These are phyloP conservation scores for Galaxea fascicularis DNA, from an alignment of 92 coral and sea anemone species.

Conservation along the genomic window DNA sequence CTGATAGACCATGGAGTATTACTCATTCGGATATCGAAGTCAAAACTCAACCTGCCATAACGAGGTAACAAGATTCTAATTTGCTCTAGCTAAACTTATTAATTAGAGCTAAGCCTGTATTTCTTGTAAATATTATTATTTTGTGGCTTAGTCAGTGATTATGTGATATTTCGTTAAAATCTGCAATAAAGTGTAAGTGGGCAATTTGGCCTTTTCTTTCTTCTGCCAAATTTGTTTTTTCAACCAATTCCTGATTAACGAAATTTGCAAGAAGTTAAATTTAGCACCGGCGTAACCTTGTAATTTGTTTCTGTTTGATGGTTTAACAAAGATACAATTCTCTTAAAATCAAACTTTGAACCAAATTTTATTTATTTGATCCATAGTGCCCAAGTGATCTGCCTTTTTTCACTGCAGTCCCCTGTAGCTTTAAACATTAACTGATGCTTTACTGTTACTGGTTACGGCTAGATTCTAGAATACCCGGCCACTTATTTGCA, in stretches of 20 bases:
- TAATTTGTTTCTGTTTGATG: no score
- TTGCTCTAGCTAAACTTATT: not conserved
- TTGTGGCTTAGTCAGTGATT: not conserved
- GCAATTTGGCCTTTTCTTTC: not conserved
- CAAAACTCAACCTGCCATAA: slow-evolving; percentile 37
- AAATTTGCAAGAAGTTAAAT: no score
- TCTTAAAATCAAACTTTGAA: no score
- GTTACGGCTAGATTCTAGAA: no score
- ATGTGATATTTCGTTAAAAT: not conserved
- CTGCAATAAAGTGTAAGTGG: not conserved
- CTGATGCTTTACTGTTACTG: no score
- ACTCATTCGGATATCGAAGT: slow-evolving; percentile 87
- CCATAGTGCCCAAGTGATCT: no score
- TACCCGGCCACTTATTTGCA: no score
- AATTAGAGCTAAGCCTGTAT: not conserved
- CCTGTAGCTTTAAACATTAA: no score
- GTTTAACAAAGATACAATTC: no score
- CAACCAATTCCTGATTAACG: no score
- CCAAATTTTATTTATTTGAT: no score
- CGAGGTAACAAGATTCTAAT: slow-evolving; percentile 19
- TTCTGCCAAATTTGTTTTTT: not conserved
- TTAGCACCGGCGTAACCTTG: not conserved
- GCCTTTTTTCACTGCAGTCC: no score
- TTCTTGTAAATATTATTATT: not conserved
- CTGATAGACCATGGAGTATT: slow-evolving; percentile 76